Conservation (phyloP, 2,888 invertebrate genomes). For the Orchesella flavescens region DNA sequence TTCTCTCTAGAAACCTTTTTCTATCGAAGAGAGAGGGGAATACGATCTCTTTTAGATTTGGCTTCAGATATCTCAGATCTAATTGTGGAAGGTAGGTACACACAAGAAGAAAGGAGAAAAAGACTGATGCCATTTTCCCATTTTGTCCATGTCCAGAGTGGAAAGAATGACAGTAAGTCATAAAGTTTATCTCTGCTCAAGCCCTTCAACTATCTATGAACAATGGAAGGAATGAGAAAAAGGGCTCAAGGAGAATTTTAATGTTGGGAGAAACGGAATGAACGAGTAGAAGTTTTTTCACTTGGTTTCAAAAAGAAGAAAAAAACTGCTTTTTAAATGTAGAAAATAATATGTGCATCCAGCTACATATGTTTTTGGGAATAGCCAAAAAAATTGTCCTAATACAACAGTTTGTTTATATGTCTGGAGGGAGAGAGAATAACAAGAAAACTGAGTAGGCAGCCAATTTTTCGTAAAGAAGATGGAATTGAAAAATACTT, state of each 20-base stretch:
- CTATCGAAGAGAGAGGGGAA: background rate
- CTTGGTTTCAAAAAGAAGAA: background rate
- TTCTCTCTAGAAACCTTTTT: background rate
- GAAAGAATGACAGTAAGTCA: conserved; percentile 38
- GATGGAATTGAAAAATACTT: too few species aligned
- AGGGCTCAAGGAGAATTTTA: conserved; percentile 22
- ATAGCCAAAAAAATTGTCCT: background rate
- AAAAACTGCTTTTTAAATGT: too few species aligned
- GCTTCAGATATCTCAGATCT: too few species aligned
- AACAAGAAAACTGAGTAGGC: background rate
- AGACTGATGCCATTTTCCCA: too few species aligned
- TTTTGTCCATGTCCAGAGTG: background rate
- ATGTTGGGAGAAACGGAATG: too few species aligned
- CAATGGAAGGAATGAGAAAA: background rate
- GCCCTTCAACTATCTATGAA: conserved; percentile 18
- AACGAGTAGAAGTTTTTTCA: conserved; percentile 1
- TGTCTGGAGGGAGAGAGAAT: background rate
- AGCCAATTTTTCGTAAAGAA: too few species aligned
- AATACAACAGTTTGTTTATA: background rate
- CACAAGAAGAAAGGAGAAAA: too few species aligned
- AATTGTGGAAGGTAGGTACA: background rate
- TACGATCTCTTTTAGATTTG: background rate
- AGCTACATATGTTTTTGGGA: too few species aligned
- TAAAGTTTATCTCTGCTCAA: conserved; percentile 19
- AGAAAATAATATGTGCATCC: too few species aligned